These are phyloP conservation scores for Euproctis similis DNA, from an alignment of 2,888 invertebrate species.

Conservation along the genomic window DNA sequence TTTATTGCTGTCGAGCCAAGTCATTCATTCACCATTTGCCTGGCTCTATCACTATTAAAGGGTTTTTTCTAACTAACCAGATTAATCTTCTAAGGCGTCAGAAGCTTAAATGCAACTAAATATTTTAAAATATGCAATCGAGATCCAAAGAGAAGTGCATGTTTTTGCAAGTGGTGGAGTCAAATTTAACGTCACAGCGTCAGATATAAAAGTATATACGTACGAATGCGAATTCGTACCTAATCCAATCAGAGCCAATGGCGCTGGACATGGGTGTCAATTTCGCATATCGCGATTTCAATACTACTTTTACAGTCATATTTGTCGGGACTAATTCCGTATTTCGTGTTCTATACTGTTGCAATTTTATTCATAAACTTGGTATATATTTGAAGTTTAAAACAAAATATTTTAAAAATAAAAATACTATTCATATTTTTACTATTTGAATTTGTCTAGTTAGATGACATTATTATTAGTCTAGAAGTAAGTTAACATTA, in stretches of 20 bases:
- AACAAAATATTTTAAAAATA: too few species aligned
- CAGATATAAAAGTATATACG: slow-evolving; percentile 54
- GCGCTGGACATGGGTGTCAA: slow-evolving; percentile 61
- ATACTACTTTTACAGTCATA: slow-evolving; percentile 22
- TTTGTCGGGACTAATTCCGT: slow-evolving; percentile 5
- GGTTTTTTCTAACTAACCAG: too few species aligned
- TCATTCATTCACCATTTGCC: too few species aligned
- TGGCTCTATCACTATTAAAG: too few species aligned
- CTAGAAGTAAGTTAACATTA: too few species aligned
- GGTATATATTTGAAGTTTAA: too few species aligned
- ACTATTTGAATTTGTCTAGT: too few species aligned
- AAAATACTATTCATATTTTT: too few species aligned
- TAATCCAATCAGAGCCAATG: slow-evolving; percentile 71
- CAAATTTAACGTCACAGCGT: slow-evolving; percentile 38
- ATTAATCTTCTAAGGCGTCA: too few species aligned
- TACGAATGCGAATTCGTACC: slow-evolving; percentile 60
- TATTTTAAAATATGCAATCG: slow-evolving; percentile 52
- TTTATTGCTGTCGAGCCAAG: too few species aligned
- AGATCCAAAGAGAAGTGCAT: slow-evolving; percentile 56
- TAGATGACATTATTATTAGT: too few species aligned
- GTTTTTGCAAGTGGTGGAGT: slow-evolving; percentile 34
- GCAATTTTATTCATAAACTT: slow-evolving; percentile 2
- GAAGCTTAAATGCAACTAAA: too few species aligned
- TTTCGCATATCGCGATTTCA: slow-evolving; percentile 46
- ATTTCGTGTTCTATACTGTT: slow-evolving; percentile 3